Percentiles rank a stretch among this genome's conserved stretches.
phyloP scores from a whole-genome alignment of 2,113 vertebrate genomes.

The Thryonomys swinderianus region DNA sequence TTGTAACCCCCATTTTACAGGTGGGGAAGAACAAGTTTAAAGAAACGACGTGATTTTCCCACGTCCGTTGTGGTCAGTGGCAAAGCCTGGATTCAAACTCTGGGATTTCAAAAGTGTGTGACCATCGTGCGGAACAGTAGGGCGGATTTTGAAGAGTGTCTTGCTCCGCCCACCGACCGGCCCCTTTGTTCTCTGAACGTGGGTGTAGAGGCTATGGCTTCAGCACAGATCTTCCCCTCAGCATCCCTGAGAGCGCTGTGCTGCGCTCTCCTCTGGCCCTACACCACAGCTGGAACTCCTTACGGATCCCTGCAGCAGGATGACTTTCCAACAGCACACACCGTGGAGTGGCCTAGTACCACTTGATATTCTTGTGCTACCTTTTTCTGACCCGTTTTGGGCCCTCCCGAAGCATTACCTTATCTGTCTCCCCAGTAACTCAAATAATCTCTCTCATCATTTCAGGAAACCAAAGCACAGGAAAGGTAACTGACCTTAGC shows the following conservation, averaged over 20 bases:
- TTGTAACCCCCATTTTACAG: conserved; percentile 43
- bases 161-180: neutral
- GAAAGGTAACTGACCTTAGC: conserved; percentile 61
- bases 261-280: neutral
- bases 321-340: conserved; percentile 63
- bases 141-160: neutral
- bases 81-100: neutral
- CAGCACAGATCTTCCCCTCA: neutral
- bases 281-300: conserved; percentile 32
- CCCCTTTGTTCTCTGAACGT: neutral
- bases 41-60: neutral
- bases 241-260: neutral
- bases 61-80: neutral
- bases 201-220: neutral
- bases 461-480: conserved; percentile 52
- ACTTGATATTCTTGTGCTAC: conserved; percentile 25
- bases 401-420: conserved; percentile 16
- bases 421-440: conserved; percentile 20
- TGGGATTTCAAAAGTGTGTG: neutral
- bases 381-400: conserved; percentile 44
- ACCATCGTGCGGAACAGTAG: neutral
- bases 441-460: conserved; percentile 44
- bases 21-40: conserved; percentile 11
- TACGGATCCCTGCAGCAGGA: conserved; percentile 43
- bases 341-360: conserved; percentile 57